Conservation (phyloP, 2,888 invertebrate species). For the Eurytoma adleriae region DNA sequence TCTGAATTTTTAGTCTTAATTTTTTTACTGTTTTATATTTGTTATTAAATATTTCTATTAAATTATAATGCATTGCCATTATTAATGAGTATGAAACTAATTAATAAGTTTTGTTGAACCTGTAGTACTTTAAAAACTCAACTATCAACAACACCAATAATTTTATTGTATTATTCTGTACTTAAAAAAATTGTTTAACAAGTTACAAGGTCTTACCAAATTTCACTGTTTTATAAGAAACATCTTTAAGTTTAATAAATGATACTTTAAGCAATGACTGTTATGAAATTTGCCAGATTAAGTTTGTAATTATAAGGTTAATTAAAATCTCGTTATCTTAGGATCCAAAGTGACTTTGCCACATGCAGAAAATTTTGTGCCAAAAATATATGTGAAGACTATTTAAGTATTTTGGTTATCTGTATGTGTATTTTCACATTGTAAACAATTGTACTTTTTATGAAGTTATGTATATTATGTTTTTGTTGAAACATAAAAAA, state of each 20-base stretch:
- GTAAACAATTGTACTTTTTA: slow-evolving; percentile 47
- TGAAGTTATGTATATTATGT: slow-evolving; percentile 38
- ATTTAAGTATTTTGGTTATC: slow-evolving; percentile 37
- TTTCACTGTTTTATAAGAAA: slow-evolving; percentile 48
- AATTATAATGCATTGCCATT: background rate
- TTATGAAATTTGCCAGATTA: slow-evolving; percentile 49
- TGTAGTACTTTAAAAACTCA: slow-evolving; percentile 54
- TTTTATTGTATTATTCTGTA: slow-evolving; percentile 55
- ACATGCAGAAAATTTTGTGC: slow-evolving; percentile 52
- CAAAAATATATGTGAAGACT: slow-evolving; percentile 43
- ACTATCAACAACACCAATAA: slow-evolving; percentile 47
- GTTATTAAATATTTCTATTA: background rate
- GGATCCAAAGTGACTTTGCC: slow-evolving; percentile 35
- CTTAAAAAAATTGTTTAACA: slow-evolving; percentile 50
- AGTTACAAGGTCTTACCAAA: slow-evolving; percentile 46
- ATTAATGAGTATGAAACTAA: slow-evolving; percentile 2
- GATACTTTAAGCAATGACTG: slow-evolving; percentile 42
- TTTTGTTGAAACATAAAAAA: slow-evolving; percentile 39
- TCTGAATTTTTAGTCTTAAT: slow-evolving; percentile 19
- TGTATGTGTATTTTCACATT: slow-evolving; percentile 35
- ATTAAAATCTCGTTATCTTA: slow-evolving; percentile 45
- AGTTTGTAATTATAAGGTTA: slow-evolving; percentile 51
- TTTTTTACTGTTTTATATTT: slow-evolving; percentile 13
- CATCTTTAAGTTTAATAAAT: slow-evolving; percentile 44
- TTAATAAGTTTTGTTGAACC: slow-evolving; percentile 40